These are phyloP conservation scores for Auanema freiburgensis DNA, from an alignment of 2,888 invertebrate species.

Conservation along the genomic window DNA sequence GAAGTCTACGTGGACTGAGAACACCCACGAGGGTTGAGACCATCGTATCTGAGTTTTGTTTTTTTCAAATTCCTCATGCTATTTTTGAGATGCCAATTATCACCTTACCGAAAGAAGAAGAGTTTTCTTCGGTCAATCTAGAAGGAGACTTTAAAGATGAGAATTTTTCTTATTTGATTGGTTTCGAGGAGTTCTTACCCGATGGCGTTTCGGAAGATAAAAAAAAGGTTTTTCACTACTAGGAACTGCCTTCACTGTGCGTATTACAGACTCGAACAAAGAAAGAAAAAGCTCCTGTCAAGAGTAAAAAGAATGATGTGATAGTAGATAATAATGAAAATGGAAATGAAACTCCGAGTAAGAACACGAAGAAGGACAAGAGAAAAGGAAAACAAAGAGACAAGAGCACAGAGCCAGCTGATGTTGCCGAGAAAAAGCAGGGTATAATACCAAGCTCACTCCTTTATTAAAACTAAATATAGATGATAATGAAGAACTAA, in stretches of 20 bases:
- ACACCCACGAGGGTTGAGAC: neutral
- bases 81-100: constrained; percentile 1
- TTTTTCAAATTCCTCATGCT: neutral
- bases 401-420: too few relatives aligned
- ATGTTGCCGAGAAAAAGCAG: too few relatives aligned
- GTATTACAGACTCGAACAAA: neutral
- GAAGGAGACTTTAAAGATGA: constrained; percentile 35
- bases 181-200: constrained; percentile 44
- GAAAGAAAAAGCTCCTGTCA: neutral
- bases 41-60: constrained; percentile 1
- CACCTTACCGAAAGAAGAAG: too few relatives aligned
- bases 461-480: neutral
- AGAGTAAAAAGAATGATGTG: too few relatives aligned
- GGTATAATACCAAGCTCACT: too few relatives aligned
- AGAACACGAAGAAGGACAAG: too few relatives aligned
- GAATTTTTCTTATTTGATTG: constrained; percentile 33
- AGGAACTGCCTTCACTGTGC: neutral
- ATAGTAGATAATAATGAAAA: too few relatives aligned
- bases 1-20: neutral
- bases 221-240: neutral
- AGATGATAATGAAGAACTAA: constrained; percentile 8
- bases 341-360: too few relatives aligned
- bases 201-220: constrained; percentile 11
- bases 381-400: too few relatives aligned
- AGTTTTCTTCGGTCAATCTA: neutral